Conservation (phyloP, 2,113 vertebrate species). For the Chamaea fasciata region DNA sequence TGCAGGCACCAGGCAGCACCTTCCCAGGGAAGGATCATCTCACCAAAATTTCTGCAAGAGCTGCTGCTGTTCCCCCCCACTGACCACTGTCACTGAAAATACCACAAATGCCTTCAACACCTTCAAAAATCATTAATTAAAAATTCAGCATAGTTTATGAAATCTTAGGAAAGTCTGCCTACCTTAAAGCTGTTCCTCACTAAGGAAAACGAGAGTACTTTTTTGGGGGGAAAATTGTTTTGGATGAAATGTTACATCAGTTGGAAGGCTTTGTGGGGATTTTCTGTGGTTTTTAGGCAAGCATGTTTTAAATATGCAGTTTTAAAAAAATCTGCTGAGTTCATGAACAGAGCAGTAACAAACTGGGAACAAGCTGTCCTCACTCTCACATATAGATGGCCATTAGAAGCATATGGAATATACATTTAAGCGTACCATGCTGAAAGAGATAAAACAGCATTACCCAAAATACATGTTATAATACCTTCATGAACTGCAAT, state of each 20-base stretch:
- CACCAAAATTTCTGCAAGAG: not conserved
- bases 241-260: not conserved
- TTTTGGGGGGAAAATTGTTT: not conserved
- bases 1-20: not conserved
- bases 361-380: constrained; percentile 5
- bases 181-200: not conserved
- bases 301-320: not conserved
- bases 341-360: not conserved
- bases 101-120: not conserved
- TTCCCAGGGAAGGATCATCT: not conserved
- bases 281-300: not conserved
- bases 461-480: constrained; percentile 7
- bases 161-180: not conserved
- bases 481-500: constrained; percentile 21
- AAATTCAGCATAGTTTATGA: not conserved
- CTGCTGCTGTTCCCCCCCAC: not conserved
- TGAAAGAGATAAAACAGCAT: constrained; percentile 25
- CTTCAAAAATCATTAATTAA: not conserved
- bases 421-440: not conserved
- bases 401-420: constrained; percentile 1
- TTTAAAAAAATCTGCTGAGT: not conserved
- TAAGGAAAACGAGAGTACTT: not conserved
- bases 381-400: not conserved
- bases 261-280: not conserved
- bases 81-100: not conserved